Evolutionary conservation across 1,140 invertebrate genomes (phyloP).

Genomic region (Drosophila malerkotliana): DNA sequence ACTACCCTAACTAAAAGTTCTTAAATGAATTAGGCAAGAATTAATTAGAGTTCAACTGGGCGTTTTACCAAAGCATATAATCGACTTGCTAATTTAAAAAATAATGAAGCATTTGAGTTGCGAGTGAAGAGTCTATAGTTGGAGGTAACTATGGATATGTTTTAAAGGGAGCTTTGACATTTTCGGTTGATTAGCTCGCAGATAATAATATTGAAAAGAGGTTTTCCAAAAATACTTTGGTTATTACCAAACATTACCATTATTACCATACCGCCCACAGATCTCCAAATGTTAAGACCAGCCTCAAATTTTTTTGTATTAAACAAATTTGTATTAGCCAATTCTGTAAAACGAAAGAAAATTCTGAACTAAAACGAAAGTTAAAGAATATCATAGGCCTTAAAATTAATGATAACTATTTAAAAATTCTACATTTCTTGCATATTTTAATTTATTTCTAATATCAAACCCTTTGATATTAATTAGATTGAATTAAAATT

Average conservation of each 20-base stretch:
- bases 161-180: background rate
- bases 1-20: background rate
- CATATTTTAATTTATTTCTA: background rate
- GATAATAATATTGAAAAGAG: background rate
- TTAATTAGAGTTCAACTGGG: background rate
- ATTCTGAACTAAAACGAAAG: background rate
- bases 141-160: background rate
- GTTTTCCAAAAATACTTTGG: background rate
- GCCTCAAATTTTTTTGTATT: too few species aligned
- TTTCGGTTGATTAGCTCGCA: background rate
- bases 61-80: slow-evolving; percentile 6
- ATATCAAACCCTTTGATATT: background rate
- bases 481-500: background rate
- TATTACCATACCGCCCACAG: background rate
- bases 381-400: background rate
- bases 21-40: background rate
- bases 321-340: background rate
- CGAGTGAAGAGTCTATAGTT: too few species aligned
- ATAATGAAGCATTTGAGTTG: background rate
- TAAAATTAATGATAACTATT: background rate
- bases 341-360: too few species aligned
- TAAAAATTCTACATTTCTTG: background rate
- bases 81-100: background rate
- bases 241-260: background rate
- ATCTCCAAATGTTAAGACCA: background rate